Evolutionary conservation across 2,797 vertebrate species (phyloP), one percentile per base, ranked within the genome.

Genomic region (Neosalanx taihuensis): DNA sequence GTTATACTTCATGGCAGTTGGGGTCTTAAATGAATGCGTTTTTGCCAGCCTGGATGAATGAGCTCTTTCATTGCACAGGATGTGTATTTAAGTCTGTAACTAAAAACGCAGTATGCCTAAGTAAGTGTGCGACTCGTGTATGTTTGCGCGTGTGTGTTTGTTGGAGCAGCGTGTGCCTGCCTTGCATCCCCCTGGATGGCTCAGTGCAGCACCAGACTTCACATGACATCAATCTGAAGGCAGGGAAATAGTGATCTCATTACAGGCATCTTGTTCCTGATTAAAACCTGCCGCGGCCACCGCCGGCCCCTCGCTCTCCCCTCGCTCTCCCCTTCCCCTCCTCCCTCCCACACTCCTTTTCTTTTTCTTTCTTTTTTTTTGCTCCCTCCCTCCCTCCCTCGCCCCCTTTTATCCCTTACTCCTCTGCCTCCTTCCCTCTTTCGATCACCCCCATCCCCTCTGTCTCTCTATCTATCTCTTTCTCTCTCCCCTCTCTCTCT

Each of bases 161-260:
- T 60, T 49, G 69, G 64, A 61, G 29, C 18, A 64, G 73, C 75
- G 76, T 81, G 77, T 58, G 79, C 74, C 78, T 77, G 74, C 64
- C 71, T 81, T 64, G 81, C 67, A 53, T 89, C 83, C 80, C 80
- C 77, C 53, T 79, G 80, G 81, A 77, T 80, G 82, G 87, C 85
- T 87, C 81, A 66, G 60, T 79, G 83, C 85, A 79, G 86, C 87
- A 89, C 83, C 87, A 79, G 84, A 86, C 85, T 85, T 89, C 87
- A 89, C 86, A 91, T 92, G 90, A 91, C 90, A 91, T 92, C 88
- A 90, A 91, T 91, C 89, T 90, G 77, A 89, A 90, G 67, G 79
- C 72, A 83, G 84, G 89, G 91, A 94, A 93, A 92, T 86, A 86
- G 87, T 92, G 92, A 94, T 91, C 88, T 93, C 93, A 91, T 91